These are phyloP conservation scores for Timandra comae DNA, from an alignment of 2,888 invertebrate genomes.

Conservation along the genomic window DNA sequence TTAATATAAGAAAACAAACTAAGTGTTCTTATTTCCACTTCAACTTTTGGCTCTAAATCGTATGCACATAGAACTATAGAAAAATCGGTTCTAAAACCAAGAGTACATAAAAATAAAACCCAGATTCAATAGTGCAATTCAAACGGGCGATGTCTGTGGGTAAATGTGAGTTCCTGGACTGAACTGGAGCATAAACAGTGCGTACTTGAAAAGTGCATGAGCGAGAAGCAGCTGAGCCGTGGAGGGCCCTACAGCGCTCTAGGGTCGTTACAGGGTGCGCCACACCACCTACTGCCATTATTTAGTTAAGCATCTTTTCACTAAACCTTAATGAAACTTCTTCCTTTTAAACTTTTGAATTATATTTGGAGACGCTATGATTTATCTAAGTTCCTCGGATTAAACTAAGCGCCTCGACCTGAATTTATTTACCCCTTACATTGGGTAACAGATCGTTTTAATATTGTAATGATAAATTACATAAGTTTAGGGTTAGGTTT, in stretches of 20 bases:
- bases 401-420: no score
- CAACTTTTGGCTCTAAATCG: no score
- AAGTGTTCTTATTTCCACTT: no score
- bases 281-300: slow-evolving; percentile 38
- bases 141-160: slow-evolving; percentile 33
- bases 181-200: slow-evolving; percentile 65
- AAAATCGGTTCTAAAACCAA: no score
- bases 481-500: no score
- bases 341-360: slow-evolving; percentile 3
- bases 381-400: no score
- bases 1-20: no score
- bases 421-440: no score
- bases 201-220: slow-evolving; percentile 68
- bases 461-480: no score
- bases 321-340: slow-evolving; percentile 38
- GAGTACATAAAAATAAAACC: no score
- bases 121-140: slow-evolving; percentile 14
- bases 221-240: slow-evolving; percentile 47
- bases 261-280: slow-evolving; percentile 51
- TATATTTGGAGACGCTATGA: slow-evolving; percentile 4
- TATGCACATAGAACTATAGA: no score
- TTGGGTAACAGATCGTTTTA: no score
- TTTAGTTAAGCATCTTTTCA: slow-evolving; percentile 45
- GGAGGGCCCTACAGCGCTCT: slow-evolving; percentile 44
- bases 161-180: slow-evolving; percentile 40